Percentiles rank a stretch among this genome's conserved stretches.
Evolutionary conservation across 2,888 invertebrate species (phyloP).

Genomic region (Megamerina dolium): DNA sequence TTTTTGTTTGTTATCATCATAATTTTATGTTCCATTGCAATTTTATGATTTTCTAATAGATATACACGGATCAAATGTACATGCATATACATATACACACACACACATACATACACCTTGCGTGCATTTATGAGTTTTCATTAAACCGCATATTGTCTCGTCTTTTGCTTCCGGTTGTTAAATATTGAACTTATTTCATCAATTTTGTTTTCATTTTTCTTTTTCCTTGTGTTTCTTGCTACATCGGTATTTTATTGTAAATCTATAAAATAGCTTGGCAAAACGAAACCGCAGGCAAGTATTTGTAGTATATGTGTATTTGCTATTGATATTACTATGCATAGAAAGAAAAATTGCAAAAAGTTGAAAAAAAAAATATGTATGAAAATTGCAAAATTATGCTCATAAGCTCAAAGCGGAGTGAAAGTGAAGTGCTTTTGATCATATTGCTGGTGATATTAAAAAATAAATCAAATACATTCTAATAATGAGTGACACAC

Average conservation of each 20-base stretch:
- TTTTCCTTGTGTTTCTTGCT: neutral
- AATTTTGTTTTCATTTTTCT: neutral
- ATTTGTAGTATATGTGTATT: neutral
- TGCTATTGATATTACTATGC: no score
- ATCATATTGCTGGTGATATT: no score
- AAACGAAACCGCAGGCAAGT: neutral
- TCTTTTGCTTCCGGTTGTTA: constrained; percentile 22
- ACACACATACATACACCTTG: constrained; percentile 8
- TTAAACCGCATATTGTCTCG: constrained; percentile 25
- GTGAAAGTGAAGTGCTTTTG: no score
- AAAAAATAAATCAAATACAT: no score
- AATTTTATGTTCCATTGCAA: constrained; percentile 30
- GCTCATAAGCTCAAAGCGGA: no score
- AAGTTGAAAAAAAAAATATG: no score
- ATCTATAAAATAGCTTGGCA: neutral
- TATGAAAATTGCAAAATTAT: no score
- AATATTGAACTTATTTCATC: constrained; percentile 16
- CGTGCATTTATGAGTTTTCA: constrained; percentile 15
- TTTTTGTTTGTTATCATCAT: constrained; percentile 20
- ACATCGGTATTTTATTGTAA: neutral
- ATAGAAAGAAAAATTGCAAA: no score
- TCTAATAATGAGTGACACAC: no score
- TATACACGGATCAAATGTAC: no score
- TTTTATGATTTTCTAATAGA: constrained; percentile 26
- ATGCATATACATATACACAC: no score